Evolutionary conservation across 2,113 vertebrate species (phyloP), one percentile per base, ranked within the genome.

Genomic region (Ciconia stormi): DNA sequence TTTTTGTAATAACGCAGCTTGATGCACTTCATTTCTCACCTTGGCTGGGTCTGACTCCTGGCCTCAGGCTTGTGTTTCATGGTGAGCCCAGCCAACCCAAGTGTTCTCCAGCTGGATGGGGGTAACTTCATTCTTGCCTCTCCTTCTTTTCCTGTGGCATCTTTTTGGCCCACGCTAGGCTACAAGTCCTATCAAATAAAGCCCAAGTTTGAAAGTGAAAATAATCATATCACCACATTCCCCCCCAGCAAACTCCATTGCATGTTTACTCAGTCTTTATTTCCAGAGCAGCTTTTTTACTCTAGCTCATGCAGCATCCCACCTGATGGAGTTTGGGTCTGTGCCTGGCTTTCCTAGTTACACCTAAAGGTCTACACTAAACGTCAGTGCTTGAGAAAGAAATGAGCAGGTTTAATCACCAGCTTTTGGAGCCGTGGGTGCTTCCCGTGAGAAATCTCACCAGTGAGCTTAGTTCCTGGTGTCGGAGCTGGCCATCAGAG

Each of bases 231-330:
- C 44, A n/a, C 25, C 21, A 36, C 56, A 67, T 25, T 10, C 15
- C 5, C n/a, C 29, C 6, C 4, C 1, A 0, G 34, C 25, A 58
- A 58, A 20, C 38, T 34, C 19, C 13, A 17, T 7, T 1, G 2
- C 11, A 27, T 2, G 1, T 44, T 76, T 40, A 20, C 29, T 46
- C 49, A 81, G 46, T 14, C 38, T 71, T 52, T 56, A 21, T 58
- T 82, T 50, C 42, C 71, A 70, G 22, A 90, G 42, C 11, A 58
- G 30, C 2, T 49, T 61, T 79, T 76, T 72, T 4, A 38, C 65
- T 78, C 50, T 34, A 36, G 16, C 27, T 81, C 10, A 2, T 25
- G 34, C 12, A 62, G 50, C 69, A 63, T 32, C 30, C 16, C 62
- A 27, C 25, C 52, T 46, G 40, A 26, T 0, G 4, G 63, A 42